Conservation (phyloP, 2,113 vertebrate species). For the Microtus montanus region DNA sequence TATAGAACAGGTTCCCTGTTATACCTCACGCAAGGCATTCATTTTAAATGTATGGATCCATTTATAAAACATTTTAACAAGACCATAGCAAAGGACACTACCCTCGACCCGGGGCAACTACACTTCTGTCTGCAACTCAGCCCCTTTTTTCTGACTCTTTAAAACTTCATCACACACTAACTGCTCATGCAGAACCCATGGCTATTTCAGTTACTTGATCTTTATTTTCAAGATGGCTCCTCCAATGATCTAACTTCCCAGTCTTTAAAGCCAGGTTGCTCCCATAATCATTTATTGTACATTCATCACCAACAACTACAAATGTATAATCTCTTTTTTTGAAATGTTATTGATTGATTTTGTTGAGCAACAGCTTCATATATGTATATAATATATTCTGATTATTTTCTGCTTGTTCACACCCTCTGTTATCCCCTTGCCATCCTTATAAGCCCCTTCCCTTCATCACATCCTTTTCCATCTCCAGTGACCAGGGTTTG, state of each 20-base stretch:
- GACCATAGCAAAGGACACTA: neutral
- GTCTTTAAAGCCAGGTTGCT: neutral
- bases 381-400: neutral
- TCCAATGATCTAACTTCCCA: neutral
- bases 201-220: neutral
- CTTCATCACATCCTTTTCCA: neutral
- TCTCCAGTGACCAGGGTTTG: neutral
- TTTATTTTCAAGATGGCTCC: neutral
- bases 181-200: neutral
- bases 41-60: neutral
- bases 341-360: neutral
- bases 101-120: neutral
- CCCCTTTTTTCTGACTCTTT: neutral
- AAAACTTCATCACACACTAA: neutral
- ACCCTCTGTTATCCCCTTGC: neutral
- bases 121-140: neutral
- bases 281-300: neutral
- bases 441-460: too few species aligned
- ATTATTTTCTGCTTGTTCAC: neutral
- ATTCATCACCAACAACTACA: neutral
- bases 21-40: neutral
- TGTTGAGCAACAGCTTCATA: neutral
- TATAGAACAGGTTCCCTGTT: neutral
- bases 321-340: neutral
- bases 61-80: neutral